Conservation (phyloP, 64 coral and sea anemone genomes). For the Stichodactyla helianthus region DNA sequence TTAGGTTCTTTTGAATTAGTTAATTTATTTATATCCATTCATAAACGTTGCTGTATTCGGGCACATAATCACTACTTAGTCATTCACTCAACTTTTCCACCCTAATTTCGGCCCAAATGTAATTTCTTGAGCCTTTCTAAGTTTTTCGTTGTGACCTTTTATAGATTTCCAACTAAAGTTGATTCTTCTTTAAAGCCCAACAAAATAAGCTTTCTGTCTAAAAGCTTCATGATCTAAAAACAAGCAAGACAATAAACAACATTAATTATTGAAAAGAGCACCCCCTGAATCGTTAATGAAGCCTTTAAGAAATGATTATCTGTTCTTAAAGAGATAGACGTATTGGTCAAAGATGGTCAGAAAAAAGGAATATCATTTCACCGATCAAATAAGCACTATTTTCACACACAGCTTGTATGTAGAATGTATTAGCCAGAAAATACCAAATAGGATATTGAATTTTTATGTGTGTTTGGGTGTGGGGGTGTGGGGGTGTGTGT, state of each 20-base stretch:
- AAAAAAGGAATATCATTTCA: background rate
- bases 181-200: background rate
- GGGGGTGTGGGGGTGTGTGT: too few relatives aligned
- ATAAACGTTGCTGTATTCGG: background rate
- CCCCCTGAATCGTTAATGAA: conserved; percentile 1
- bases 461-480: too few relatives aligned
- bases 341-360: background rate
- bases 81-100: background rate
- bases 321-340: background rate
- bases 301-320: conserved; percentile 2
- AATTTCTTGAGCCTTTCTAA: background rate
- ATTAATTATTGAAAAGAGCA: background rate
- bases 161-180: background rate
- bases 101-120: too few relatives aligned
- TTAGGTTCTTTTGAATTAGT: background rate
- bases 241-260: background rate
- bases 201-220: background rate
- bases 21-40: background rate
- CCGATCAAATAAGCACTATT: background rate
- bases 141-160: background rate
- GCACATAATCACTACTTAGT: background rate
- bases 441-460: background rate
- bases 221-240: background rate
- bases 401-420: background rate
- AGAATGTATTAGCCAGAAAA: background rate